phyloP scores from a whole-genome alignment of 2,888 invertebrate genomes.

The Melinaea marsaeus region DNA sequence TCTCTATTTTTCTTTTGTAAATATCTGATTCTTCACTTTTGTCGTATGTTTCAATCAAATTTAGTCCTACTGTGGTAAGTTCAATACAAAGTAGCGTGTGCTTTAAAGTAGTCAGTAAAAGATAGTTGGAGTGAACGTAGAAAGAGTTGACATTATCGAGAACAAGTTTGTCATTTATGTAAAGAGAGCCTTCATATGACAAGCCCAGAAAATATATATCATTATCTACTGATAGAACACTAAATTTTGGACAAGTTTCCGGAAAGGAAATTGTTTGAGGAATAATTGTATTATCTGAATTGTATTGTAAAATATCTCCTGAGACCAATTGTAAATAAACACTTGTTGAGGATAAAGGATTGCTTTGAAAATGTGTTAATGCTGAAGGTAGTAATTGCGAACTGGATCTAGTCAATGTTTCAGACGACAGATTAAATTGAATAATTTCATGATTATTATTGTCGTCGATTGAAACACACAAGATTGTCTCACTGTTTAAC shows the following conservation, averaged over 20 bases:
- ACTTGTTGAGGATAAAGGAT: slow-evolving; percentile 46
- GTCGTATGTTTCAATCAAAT: slow-evolving; percentile 45
- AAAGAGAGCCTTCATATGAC: slow-evolving; percentile 74
- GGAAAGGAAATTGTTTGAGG: slow-evolving; percentile 58
- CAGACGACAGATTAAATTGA: slow-evolving; percentile 46
- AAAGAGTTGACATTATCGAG: slow-evolving; percentile 84
- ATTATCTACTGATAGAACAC: slow-evolving; percentile 57
- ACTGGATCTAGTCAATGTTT: slow-evolving; percentile 40
- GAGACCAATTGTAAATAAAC: slow-evolving; percentile 53
- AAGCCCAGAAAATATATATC: slow-evolving; percentile 69
- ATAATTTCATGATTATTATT: slow-evolving; percentile 45
- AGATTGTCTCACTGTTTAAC: slow-evolving; percentile 63
- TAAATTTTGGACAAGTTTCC: slow-evolving; percentile 64
- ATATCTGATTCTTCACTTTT: slow-evolving; percentile 60
- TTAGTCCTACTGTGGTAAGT: slow-evolving; percentile 49
- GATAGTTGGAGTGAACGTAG: slow-evolving; percentile 81
- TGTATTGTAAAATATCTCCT: slow-evolving; percentile 58
- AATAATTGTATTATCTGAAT: slow-evolving; percentile 43
- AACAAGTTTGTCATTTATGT: slow-evolving; percentile 75
- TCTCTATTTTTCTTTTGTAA: slow-evolving; percentile 76
- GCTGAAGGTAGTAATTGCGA: slow-evolving; percentile 46
- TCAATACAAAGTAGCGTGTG: slow-evolving; percentile 79
- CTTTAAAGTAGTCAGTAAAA: slow-evolving; percentile 83
- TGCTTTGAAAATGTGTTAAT: slow-evolving; percentile 49
- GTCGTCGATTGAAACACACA: slow-evolving; percentile 53